phyloP scores from a whole-genome alignment of 2,113 vertebrate species.

The Nanorana parkeri region DNA sequence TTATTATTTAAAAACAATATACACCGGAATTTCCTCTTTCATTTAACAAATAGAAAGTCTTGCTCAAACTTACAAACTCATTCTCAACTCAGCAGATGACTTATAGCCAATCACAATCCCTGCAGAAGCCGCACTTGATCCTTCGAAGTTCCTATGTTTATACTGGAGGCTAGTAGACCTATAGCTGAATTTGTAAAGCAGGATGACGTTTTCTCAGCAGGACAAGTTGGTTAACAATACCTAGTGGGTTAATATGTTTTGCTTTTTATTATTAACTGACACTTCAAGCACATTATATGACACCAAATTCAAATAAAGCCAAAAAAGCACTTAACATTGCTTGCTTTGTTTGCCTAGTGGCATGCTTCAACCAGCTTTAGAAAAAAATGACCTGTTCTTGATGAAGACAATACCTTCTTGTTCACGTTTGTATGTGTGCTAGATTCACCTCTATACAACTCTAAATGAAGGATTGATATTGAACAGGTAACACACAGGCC shows the following conservation, averaged over 20 bases:
- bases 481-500: not conserved
- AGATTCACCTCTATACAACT: not conserved
- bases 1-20: too few species aligned
- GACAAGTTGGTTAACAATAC: not conserved
- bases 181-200: too few species aligned
- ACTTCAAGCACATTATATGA: slow-evolving; percentile 1
- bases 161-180: too few species aligned
- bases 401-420: slow-evolving; percentile 38
- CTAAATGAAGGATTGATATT: not conserved
- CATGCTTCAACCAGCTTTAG: slow-evolving; percentile 14
- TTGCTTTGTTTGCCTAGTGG: slow-evolving; percentile 22
- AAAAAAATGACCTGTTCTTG: slow-evolving; percentile 9
- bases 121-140: too few species aligned
- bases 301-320: slow-evolving; percentile 43
- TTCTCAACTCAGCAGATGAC: too few species aligned
- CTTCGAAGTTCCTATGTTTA: too few species aligned
- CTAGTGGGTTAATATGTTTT: slow-evolving; percentile 6
- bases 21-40: too few species aligned
- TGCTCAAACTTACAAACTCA: too few species aligned
- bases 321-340: slow-evolving; percentile 48
- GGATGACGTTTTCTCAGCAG: too few species aligned
- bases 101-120: too few species aligned
- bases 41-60: too few species aligned
- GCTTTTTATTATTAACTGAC: not conserved
- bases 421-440: slow-evolving; percentile 4